These are phyloP conservation scores for Sinocyclocheilus maitianheensis DNA, from an alignment of 2,113 vertebrate genomes.

Conservation along the genomic window DNA sequence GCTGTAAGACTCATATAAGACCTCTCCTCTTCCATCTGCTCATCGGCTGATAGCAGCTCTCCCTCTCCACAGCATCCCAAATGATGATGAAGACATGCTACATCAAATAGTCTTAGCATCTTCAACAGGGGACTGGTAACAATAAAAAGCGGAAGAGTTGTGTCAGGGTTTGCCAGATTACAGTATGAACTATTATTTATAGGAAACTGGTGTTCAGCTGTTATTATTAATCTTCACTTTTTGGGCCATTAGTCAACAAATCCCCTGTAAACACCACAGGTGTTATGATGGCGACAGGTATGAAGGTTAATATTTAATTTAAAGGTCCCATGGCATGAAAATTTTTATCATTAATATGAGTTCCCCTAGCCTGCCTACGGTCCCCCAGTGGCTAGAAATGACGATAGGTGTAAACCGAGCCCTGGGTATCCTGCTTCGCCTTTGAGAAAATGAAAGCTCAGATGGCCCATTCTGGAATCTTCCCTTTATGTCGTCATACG, in stretches of 20 bases:
- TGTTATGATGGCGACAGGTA: neutral
- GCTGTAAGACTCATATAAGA: conserved; percentile 54
- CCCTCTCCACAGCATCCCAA: neutral
- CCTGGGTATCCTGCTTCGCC: too few species aligned
- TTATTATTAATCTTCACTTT: neutral
- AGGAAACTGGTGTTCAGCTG: neutral
- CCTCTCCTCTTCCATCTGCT: conserved; percentile 2
- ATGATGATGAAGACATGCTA: conserved; percentile 1
- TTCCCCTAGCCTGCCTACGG: too few species aligned
- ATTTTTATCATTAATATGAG: too few species aligned
- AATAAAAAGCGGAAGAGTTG: neutral
- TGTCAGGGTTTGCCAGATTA: neutral
- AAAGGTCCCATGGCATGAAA: neutral
- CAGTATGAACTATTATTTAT: neutral
- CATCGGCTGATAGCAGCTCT: conserved; percentile 33
- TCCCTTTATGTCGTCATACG: too few species aligned
- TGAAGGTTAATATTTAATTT: conserved; percentile 13
- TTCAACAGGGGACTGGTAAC: neutral
- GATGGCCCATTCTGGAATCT: too few species aligned
- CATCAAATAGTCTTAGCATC: conserved; percentile 13
- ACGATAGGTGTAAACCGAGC: too few species aligned
- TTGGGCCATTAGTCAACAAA: neutral
- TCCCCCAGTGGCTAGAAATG: too few species aligned
- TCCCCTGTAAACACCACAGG: neutral
- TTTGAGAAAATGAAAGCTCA: too few species aligned